Evolutionary conservation across 2,888 invertebrate genomes (phyloP), one percentile per base, ranked within the genome.

Genomic region (Volucella bombylans): DNA sequence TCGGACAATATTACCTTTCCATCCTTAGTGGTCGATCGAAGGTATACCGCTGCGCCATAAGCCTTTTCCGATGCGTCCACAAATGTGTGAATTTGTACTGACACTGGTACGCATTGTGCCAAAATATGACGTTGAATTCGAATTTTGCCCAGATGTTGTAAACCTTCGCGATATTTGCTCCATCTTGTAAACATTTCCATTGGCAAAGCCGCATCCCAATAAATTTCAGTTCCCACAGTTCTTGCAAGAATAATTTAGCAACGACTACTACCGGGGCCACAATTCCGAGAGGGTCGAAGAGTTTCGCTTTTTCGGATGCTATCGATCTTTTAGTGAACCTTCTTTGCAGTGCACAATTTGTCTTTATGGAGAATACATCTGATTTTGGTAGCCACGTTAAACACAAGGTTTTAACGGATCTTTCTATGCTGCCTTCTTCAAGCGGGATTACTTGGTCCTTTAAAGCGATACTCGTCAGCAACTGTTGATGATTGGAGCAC

Each of bases 331-430:
- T 67, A 12, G 73, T 73, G 38, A 57, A 38, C 23, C 18, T n/a
- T n/a, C n/a, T 67, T 52, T 59, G 39, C 9, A 50, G 14, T 59
- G 4, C 11, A 12, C 50, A 38, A 14, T 59, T 68, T 2, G 49
- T 78, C 50, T 61, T 83, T n/a, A 83, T 47, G 39, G 54, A 62
- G 54, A 83, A 78, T 8, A 54, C 47, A 54, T 83, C 74, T 23
- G 57, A 45, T 52, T 55, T 73, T 9, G 73, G 83, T 4, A 45
- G 61, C 69, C 83, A 83, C 12, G 43, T 79, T 12, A 85, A 15
- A 10, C 82, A 69, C 9, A 78, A 12, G 8, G 73, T 72, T 55
- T 82, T 72, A 0, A 72, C 59, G 41, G 11, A 10, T 23, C 10
- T n/a, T 43, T 76, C 69, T 1, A 18, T 49, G n/a, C 14, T 62